Base-by-base conservation (phyloP, 2,113 vertebrate species). In the Calidris pygmaea region DNA sequence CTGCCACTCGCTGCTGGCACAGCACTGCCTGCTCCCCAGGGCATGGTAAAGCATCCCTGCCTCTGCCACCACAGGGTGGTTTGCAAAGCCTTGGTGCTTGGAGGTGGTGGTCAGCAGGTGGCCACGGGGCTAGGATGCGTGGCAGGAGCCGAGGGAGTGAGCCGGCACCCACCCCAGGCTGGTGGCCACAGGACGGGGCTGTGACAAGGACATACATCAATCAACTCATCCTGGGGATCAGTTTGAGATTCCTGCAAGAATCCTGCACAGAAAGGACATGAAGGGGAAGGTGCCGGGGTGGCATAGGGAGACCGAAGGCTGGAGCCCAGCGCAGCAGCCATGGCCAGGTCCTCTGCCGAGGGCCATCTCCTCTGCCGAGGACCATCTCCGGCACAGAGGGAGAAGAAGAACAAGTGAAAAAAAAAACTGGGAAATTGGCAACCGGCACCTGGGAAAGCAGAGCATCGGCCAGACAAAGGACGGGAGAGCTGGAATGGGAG, bases 51-150 rank as follows among this genome's bases (percentile, higher is more conserved):
- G 55, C 10, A 13, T 30, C 53, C 58, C 60, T 53, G 67, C 6
- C 56, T 27, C 81, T 32, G 73, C 45, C 26, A 12, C 62, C 1
- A 0, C 7, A 13, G 77, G 21, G 24, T 0, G 1, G 34, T 12
- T 30, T 29, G 80, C 2, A 2, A 45, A 66, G 67, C 52, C 48
- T 29, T 12, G 4, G 48, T 7, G 6, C 32, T 11, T 5, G 0
- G 12, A 65, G 47, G 17, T 0, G 0, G 58, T 5, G 20, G 41
- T n/a, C 50, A 22, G 48, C 17, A 35, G 45, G 6, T 1, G 4
- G 9, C 16, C 3, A 3, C 0, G 0, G 59, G 72, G 66, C 34
- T 7, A 8, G 52, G 39, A 60, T 3, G 1, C 32, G 3, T 1
- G 1, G 37, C n/a, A 48, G 45, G 35, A 67, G 50, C 34, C 56